Conservation (phyloP, 2,113 vertebrate species). For the Sapajus apella region DNA sequence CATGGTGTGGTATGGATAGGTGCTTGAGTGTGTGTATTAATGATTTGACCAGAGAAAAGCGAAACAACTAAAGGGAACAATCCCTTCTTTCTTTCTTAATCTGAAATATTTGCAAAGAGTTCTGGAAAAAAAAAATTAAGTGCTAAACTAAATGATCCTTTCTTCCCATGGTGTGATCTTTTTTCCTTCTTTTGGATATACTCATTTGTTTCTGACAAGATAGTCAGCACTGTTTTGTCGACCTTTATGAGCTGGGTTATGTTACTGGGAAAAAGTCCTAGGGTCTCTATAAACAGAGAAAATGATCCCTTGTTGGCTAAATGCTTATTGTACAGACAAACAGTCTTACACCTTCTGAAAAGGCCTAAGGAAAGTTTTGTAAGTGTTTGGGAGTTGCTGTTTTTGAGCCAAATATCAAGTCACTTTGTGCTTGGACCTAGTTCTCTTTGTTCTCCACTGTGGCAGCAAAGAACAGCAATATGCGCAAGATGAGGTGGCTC, state of each 20-base stretch:
- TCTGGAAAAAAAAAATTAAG: background rate
- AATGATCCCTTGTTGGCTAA: slow-evolving; percentile 37
- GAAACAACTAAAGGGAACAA: background rate
- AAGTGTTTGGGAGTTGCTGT: slow-evolving; percentile 49
- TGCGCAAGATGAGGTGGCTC: background rate
- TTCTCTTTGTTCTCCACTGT: background rate
- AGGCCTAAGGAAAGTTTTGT: slow-evolving; percentile 23
- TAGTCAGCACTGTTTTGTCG: background rate
- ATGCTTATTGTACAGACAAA: background rate
- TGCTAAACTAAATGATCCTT: background rate
- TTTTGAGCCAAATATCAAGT: slow-evolving; percentile 16
- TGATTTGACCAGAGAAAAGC: background rate
- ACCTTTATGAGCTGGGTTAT: slow-evolving; percentile 24
- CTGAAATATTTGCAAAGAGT: slow-evolving; percentile 2
- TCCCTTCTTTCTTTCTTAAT: background rate
- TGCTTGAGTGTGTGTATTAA: background rate
- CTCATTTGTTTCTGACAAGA: slow-evolving; percentile 37
- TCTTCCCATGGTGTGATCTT: background rate
- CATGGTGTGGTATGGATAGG: background rate
- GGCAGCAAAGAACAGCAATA: background rate
- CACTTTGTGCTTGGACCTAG: background rate
- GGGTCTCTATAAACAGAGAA: background rate
- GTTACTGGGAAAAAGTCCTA: background rate
- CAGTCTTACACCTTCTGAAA: slow-evolving; percentile 19
- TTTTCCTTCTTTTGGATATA: background rate